A percentile compares a stretch with the other conserved stretches of the same genome.
Evolutionary conservation across 2,888 invertebrate genomes (phyloP).

Genomic region (Cremastobaeus sp.): DNA sequence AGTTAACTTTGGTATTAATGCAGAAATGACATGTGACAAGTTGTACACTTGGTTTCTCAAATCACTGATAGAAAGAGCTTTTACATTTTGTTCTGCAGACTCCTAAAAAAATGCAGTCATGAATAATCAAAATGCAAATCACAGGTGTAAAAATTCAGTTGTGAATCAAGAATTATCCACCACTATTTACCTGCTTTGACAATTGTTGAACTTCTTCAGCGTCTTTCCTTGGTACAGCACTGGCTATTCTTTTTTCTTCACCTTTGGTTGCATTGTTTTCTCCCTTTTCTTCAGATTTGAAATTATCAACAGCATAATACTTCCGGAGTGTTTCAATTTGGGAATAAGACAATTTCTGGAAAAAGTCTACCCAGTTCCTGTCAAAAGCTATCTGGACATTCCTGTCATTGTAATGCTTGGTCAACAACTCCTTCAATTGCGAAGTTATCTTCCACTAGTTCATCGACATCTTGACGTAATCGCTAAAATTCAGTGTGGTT

Average conservation of each 20-base stretch:
- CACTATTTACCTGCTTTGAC: constrained; percentile 40
- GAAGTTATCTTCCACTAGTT: constrained; percentile 79
- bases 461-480: constrained; percentile 73
- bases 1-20: constrained; percentile 76
- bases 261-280: background rate
- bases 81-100: constrained; percentile 10
- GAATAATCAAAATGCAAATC: constrained; percentile 2
- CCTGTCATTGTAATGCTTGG: constrained; percentile 78
- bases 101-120: constrained; percentile 37
- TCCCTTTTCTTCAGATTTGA: constrained; percentile 44
- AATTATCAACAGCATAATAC: constrained; percentile 58
- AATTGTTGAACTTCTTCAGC: constrained; percentile 1
- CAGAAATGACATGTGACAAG: constrained; percentile 77
- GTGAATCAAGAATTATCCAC: background rate
- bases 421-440: constrained; percentile 78
- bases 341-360: constrained; percentile 78
- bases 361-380: constrained; percentile 79
- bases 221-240: constrained; percentile 42
- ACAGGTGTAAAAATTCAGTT: no score
- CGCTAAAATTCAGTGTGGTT: constrained; percentile 60
- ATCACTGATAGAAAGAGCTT: constrained; percentile 33
- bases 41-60: constrained; percentile 66
- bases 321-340: constrained; percentile 70
- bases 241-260: constrained; percentile 16
- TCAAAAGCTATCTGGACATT: constrained; percentile 78